Evolutionary conservation across 2,797 vertebrate species (phyloP).

Genomic region (Halcyon smyrnensis): DNA sequence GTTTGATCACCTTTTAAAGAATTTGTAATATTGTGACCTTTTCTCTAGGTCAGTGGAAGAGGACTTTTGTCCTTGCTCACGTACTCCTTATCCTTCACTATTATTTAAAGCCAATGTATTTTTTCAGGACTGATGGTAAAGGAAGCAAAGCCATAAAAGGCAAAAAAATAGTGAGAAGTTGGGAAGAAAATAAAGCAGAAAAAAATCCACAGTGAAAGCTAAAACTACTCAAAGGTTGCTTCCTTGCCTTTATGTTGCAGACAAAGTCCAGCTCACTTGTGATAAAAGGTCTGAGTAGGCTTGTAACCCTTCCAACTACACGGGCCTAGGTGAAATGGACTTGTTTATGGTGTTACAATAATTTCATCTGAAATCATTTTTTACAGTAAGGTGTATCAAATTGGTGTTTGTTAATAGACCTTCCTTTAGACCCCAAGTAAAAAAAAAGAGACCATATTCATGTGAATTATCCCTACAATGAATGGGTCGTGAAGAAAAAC

Average conservation of each 20-base stretch:
- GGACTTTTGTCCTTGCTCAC: neutral
- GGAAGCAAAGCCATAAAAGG: neutral
- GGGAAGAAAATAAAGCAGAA: neutral
- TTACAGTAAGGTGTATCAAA: neutral
- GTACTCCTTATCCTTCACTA: neutral
- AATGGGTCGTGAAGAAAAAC: neutral
- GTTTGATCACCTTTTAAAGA: conserved; percentile 34
- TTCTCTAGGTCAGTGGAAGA: neutral
- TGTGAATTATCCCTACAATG: neutral
- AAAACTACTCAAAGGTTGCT: neutral
- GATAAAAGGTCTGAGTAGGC: neutral
- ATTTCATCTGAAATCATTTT: neutral
- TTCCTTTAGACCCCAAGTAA: neutral
- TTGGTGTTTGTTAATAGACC: neutral
- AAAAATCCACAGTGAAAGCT: neutral
- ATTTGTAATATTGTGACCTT: neutral
- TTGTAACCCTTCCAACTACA: neutral
- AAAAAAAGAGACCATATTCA: neutral
- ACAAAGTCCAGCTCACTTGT: neutral
- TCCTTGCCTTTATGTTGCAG: neutral
- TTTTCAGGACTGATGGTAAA: neutral
- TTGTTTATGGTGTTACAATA: neutral
- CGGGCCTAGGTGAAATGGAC: neutral
- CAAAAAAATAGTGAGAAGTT: neutral
- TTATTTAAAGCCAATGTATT: neutral